Base-by-base conservation (phyloP, 2,888 invertebrate genomes). In the Epistrophella euchroma region DNA sequence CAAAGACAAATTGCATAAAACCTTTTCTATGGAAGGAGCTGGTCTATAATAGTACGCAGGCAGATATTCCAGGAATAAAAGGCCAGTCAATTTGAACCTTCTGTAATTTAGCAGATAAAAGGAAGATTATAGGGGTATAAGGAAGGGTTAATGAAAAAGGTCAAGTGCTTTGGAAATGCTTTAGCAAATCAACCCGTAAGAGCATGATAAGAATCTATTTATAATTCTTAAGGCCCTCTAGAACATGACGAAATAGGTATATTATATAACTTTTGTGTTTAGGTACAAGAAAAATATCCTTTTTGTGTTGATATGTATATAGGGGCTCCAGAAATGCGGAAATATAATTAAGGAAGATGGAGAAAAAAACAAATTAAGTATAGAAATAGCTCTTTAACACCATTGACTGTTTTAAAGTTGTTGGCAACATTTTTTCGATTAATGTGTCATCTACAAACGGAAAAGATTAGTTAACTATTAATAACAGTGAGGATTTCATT, bases 131-230 rank as follows among this genome's bases (percentile, higher is more conserved):
- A 68, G 25, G 68, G 68, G 68, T 60, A 68, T 11, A 66, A n/a
- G n/a, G n/a, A n/a, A n/a, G 40, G 74, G 50, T 25, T 79, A 79
- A 79, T 74, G 58, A 50, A 66, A 47, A 72, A 50, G 50, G 74
- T 52, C 25, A 74, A 73, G 32, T 37, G 37, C 25, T 40, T 37
- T 52, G 25, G 45, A 37, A 68, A 68, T 68, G 22, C 25, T 47
- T 52, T 52, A 10, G 50, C 28, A 50, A 32, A 50, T 50, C 50
- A 32, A 50, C 32, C 68, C 25, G 52, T 52, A 68, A 5, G 37
- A 0, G 22, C 22, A 68, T 50, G 68, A 68, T 68, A 37, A 25
- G 22, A 22, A 68, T 68, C 68, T 19, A 17, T 15, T 25, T 50
- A 28, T 50, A 50, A 50, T 35, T 50, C 11, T 22, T 37, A n/a